Evolutionary conservation across 2,888 invertebrate genomes (phyloP), one percentile per base, ranked within the genome.

Genomic region (Lobophora halterata): DNA sequence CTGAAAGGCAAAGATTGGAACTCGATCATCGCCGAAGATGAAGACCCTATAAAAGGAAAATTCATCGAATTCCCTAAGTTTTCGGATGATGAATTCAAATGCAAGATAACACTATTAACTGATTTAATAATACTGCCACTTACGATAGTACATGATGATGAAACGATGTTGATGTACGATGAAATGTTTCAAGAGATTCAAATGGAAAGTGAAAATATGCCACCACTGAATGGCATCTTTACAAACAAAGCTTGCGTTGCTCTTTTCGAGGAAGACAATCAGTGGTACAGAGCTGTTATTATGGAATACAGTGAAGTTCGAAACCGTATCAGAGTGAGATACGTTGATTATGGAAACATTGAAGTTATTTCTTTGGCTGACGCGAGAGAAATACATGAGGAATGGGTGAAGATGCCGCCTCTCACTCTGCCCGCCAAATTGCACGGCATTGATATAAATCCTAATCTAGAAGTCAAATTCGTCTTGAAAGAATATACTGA

Each of bases 331-430:
- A 88, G 89, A 56, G 91, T 95, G 0, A 80, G 87, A 48, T 96
- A 92, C 69, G 90, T 95, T 0, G 95, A 96, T 71, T 95, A 90
- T 60, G 93, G 95, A 1, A 93, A 94, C 57, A 71, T 81, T 3
- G 91, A 91, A 61, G 56, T 79, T 0, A 74, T 92, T 9, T 48
- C 82, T 0, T 52, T 75, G 9, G 56, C 69, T 4, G 71, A 89
- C 43, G 69, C 90, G 0, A 86, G 87, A 37, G 83, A 82, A 58
- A 89, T 90, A 37, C 75, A 72, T 18, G 66, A 75, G 0, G 79
- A 89, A 13, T 89, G 90, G 74, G 58, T 82, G 1, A 58, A 68
- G 19, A 66, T 90, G 32, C 90, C 91, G 0, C 82, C 90, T 2
- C 81, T 83, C 0, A 86, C 88, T 5, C 65, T 90, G 9, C 65